Percentiles rank a stretch among this genome's conserved stretches.
phyloP scores from a whole-genome alignment of 2,888 invertebrate genomes.

The Heteromyza rotundicornis region DNA sequence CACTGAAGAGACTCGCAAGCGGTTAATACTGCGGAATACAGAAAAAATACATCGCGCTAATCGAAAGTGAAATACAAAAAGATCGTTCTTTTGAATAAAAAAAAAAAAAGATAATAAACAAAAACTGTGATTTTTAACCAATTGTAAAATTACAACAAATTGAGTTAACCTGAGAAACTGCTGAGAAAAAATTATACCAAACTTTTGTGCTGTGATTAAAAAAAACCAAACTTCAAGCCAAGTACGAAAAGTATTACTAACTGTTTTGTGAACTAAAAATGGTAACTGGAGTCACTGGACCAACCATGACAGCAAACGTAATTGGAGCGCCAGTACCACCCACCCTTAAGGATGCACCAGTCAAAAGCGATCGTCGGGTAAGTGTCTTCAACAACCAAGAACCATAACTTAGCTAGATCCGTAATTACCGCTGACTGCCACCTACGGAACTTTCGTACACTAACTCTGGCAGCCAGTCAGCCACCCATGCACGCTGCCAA shows the following conservation, averaged over 20 bases:
- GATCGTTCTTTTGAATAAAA: constrained; percentile 11
- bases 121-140: constrained; percentile 23
- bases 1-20: background rate
- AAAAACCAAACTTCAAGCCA: constrained; percentile 9
- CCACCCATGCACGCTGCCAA: constrained; percentile 28
- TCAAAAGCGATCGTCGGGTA: constrained; percentile 62
- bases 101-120: constrained; percentile 27
- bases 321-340: constrained; percentile 49
- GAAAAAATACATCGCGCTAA: background rate
- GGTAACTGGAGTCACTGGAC: constrained; percentile 59
- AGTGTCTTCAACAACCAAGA: constrained; percentile 38
- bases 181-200: constrained; percentile 36
- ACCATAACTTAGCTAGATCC: background rate
- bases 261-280: constrained; percentile 39
- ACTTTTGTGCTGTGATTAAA: no score
- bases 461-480: background rate
- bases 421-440: background rate
- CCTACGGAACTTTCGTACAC: background rate
- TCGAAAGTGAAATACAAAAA: constrained; percentile 15
- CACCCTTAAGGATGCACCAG: constrained; percentile 50
- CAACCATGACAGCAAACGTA: constrained; percentile 55
- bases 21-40: background rate
- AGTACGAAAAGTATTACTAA: constrained; percentile 11
- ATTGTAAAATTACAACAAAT: constrained; percentile 5
- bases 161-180: constrained; percentile 6